phyloP scores from a whole-genome alignment of 2,113 vertebrate genomes.

The Eurystomus gularis region DNA sequence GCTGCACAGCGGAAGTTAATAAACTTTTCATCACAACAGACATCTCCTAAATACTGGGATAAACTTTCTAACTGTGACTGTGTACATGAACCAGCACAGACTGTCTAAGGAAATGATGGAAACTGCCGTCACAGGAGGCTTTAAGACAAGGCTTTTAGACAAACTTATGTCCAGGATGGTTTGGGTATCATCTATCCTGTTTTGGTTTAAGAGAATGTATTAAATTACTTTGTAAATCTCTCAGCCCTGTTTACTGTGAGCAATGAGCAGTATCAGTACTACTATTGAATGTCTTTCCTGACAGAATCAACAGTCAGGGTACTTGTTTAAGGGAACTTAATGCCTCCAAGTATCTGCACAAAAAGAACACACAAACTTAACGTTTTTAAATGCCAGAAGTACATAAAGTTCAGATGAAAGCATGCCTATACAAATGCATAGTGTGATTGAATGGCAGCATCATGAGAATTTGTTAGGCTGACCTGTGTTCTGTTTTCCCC shows the following conservation, averaged over 20 bases:
- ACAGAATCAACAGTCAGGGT: neutral
- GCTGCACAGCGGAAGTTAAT: neutral
- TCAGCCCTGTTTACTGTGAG: neutral
- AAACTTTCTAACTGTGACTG: neutral
- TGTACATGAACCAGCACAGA: neutral
- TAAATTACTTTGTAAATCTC: neutral
- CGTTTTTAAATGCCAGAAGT: neutral
- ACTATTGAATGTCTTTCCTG: neutral
- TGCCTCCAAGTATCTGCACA: neutral
- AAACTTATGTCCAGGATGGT: neutral
- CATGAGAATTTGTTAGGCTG: neutral
- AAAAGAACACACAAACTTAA: neutral
- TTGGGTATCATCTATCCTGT: neutral
- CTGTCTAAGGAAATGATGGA: neutral
- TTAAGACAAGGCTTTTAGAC: neutral
- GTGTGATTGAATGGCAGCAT: neutral
- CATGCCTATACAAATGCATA: neutral
- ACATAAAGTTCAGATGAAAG: accelerated
- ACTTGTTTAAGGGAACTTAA: neutral
- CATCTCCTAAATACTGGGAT: neutral
- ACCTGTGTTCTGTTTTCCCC: neutral
- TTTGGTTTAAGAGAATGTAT: neutral
- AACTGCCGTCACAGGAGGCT: neutral
- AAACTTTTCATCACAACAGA: neutral
- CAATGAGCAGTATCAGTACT: neutral